These are phyloP conservation scores for Brassicogethes aeneus DNA, from an alignment of 2,888 invertebrate genomes.

Conservation along the genomic window DNA sequence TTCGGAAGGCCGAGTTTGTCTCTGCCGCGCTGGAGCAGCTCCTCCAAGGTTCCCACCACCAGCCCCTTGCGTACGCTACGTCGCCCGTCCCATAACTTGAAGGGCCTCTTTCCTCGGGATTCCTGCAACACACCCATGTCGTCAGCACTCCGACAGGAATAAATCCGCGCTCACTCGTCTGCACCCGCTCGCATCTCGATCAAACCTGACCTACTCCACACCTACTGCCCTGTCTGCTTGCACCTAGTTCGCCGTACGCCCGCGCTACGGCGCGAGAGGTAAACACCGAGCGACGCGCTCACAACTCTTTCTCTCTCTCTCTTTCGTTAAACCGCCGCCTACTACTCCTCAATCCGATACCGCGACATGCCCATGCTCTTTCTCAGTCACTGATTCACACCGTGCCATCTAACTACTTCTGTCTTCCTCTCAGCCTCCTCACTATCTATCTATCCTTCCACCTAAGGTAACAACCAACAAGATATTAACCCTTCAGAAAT, in stretches of 20 bases:
- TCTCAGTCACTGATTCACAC: no score
- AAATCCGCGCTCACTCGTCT: slow-evolving; percentile 15
- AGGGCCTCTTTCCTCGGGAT: slow-evolving; percentile 92
- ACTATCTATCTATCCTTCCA: no score
- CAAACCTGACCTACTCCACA: slow-evolving; percentile 35
- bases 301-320: no score
- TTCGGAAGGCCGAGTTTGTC: slow-evolving; percentile 84
- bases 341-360: no score
- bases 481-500: no score
- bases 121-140: slow-evolving; percentile 55
- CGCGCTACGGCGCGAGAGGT: slow-evolving; percentile 13
- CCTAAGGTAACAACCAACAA: no score
- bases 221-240: slow-evolving; percentile 22
- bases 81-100: slow-evolving; percentile 95
- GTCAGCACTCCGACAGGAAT: slow-evolving; percentile 5
- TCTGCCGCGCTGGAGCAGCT: slow-evolving; percentile 60
- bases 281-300: no score
- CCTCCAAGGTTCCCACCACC: slow-evolving; percentile 86
- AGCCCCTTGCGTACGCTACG: slow-evolving; percentile 88
- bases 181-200: slow-evolving; percentile 27
- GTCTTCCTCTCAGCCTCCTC: no score
- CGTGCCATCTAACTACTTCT: no score
- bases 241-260: slow-evolving; percentile 10
- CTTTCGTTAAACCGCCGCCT: no score
- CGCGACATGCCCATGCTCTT: no score